Conservation (phyloP, 2,888 invertebrate genomes). For the Leptopterna dolabrata region DNA sequence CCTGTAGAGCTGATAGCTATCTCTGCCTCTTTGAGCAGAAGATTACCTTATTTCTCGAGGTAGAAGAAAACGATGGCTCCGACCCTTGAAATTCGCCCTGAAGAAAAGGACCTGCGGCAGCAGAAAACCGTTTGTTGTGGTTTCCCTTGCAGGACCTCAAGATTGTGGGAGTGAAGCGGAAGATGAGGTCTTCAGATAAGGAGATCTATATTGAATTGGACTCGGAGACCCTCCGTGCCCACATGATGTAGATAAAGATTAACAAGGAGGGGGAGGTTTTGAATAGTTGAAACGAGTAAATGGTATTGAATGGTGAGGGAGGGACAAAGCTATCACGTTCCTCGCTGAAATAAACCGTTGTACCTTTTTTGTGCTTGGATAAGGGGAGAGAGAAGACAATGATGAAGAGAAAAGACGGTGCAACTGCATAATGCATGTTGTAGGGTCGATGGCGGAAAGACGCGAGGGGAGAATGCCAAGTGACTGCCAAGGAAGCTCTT, state of each 20-base stretch:
- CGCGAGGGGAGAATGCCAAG: constrained; percentile 17
- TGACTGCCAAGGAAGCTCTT: background rate
- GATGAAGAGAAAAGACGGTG: background rate
- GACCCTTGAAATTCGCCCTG: background rate
- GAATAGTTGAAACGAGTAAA: constrained; percentile 21
- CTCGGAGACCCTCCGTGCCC: background rate
- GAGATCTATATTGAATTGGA: constrained; percentile 16
- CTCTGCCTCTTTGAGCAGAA: background rate
- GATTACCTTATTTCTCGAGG: constrained; percentile 5
- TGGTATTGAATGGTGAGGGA: background rate
- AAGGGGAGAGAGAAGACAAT: background rate
- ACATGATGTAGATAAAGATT: constrained; percentile 24
- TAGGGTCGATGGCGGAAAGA: background rate
- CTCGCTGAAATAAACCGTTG: background rate
- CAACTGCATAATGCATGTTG: constrained; percentile 9
- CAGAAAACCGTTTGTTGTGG: constrained; percentile 7
- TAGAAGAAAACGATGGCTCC: background rate
- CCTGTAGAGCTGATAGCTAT: background rate
- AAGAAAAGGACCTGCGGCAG: background rate
- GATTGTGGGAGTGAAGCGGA: background rate
- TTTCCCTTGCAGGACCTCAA: background rate
- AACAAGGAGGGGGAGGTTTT: background rate
- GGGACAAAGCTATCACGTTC: constrained; percentile 26
- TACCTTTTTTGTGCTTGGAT: background rate
- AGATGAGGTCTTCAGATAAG: constrained; percentile 4